A percentile compares a stretch with the other conserved stretches of the same genome.
Evolutionary conservation across 1,140 invertebrate genomes (phyloP).

Genomic region (Drosophila nasuta): DNA sequence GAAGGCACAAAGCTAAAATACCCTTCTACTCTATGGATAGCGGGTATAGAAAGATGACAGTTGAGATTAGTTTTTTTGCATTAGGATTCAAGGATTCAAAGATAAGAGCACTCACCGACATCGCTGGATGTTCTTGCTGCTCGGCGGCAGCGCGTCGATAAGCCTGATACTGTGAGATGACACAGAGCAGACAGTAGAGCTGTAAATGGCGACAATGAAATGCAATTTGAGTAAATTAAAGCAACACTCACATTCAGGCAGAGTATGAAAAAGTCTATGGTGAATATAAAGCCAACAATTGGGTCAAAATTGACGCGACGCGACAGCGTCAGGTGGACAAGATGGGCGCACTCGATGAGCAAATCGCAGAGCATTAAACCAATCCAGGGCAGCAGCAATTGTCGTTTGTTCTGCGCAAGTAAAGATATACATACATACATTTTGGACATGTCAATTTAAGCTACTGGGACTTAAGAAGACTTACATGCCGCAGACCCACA

Average conservation of each 20-base stretch:
- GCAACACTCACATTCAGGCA: constrained; percentile 74
- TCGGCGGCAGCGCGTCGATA: constrained; percentile 57
- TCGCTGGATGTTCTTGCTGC: constrained; percentile 38
- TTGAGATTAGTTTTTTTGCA: background rate
- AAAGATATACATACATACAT: background rate
- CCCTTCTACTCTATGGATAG: too few species aligned
- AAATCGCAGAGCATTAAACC: constrained; percentile 71
- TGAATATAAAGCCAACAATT: constrained; percentile 78
- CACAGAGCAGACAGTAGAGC: constrained; percentile 76
- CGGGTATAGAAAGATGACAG: background rate
- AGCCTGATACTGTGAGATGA: constrained; percentile 72
- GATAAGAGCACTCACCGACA: constrained; percentile 55
- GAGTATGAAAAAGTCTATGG: constrained; percentile 75
- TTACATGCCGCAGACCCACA: constrained; percentile 66
- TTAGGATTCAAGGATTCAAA: constrained; percentile 13
- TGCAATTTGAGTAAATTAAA: background rate
- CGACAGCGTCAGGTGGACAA: constrained; percentile 62
- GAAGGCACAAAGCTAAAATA: too few species aligned
- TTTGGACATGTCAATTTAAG: background rate
- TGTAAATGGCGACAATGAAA: constrained; percentile 6
- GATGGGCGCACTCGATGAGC: constrained; percentile 67
- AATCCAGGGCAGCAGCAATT: constrained; percentile 74
- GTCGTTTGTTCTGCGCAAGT: constrained; percentile 64
- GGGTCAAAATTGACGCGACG: constrained; percentile 73
- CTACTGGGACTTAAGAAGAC: constrained; percentile 20